These are phyloP conservation scores for Cepphus grylle DNA, from an alignment of 2,113 vertebrate genomes.

Conservation along the genomic window DNA sequence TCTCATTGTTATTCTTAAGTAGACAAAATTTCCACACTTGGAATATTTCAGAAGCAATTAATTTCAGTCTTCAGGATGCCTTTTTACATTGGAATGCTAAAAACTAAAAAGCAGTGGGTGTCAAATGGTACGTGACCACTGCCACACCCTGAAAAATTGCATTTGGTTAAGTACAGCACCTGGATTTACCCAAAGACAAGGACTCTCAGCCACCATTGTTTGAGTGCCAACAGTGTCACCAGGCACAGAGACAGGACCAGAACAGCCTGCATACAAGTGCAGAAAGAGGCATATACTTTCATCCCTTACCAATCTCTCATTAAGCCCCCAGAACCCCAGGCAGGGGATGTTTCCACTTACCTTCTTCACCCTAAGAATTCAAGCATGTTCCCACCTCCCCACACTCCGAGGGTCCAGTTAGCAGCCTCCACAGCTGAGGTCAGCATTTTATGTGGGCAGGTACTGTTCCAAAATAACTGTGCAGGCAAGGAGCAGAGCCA, in stretches of 20 bases:
- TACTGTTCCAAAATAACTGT: not conserved
- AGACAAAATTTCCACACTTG: not conserved
- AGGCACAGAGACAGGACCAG: rapidly evolving
- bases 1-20: not conserved
- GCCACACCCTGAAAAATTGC: not conserved
- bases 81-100: not conserved
- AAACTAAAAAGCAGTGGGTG: not conserved
- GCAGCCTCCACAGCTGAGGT: not conserved
- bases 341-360: not conserved
- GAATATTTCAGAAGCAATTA: constrained; percentile 1
- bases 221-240: not conserved
- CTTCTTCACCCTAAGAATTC: not conserved
- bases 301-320: not conserved
- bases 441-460: rapidly evolving
- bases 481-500: not conserved
- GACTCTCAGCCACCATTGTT: not conserved
- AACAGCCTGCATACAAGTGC: rapidly evolving
- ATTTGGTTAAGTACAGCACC: not conserved
- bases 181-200: not conserved
- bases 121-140: not conserved
- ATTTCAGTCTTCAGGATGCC: not conserved
- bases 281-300: not conserved
- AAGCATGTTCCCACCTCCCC: not conserved
- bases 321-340: not conserved
- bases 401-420: rapidly evolving